phyloP scores from a whole-genome alignment of 2,113 vertebrate genomes.

The Lycaon pictus region DNA sequence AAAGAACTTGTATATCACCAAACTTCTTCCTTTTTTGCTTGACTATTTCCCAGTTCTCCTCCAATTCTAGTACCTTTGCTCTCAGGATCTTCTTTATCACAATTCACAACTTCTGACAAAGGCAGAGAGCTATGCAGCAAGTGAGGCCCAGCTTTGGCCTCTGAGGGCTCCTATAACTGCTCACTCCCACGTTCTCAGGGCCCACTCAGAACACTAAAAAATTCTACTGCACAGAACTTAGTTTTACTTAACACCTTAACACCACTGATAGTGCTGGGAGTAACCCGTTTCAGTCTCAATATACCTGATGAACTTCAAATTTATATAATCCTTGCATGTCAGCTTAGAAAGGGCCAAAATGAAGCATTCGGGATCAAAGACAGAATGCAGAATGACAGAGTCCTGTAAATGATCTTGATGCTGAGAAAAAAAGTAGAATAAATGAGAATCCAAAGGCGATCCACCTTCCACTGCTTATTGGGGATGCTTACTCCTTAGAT shows the following conservation, averaged over 20 bases:
- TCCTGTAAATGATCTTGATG: neutral
- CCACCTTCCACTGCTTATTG: neutral
- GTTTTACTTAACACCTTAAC: neutral
- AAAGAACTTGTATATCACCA: neutral
- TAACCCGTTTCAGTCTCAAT: neutral
- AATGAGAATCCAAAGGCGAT: neutral
- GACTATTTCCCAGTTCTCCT: neutral
- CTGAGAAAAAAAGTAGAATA: neutral
- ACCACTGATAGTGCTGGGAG: neutral
- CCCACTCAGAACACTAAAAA: neutral
- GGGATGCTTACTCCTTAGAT: neutral
- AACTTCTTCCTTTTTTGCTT: neutral
- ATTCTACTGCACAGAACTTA: neutral
- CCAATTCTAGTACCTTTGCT: neutral
- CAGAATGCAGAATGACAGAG: neutral
- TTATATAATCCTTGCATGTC: neutral
- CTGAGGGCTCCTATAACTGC: neutral
- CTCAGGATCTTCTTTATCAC: neutral
- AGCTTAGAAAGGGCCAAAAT: neutral
- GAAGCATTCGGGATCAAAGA: neutral
- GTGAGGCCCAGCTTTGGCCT: fast-evolving
- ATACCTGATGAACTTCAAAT: neutral
- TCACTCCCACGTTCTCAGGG: neutral
- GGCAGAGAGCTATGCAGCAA: neutral
- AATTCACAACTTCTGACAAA: neutral